phyloP scores from a whole-genome alignment of 2,888 invertebrate genomes.

The Tetramorium bicarinatum region DNA sequence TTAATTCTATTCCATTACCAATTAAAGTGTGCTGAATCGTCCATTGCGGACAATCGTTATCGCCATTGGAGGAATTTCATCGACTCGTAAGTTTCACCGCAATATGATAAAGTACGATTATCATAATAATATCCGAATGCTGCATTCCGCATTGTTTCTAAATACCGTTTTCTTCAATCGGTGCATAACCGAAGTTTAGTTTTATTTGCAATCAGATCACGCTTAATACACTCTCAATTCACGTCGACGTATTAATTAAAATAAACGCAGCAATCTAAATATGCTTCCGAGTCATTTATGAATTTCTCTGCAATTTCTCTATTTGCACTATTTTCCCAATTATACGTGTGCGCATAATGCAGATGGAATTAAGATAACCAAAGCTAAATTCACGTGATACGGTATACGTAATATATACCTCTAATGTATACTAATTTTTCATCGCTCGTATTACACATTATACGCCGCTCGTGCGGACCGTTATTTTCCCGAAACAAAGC shows the following conservation, averaged over 20 bases:
- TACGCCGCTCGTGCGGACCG: slow-evolving; percentile 50
- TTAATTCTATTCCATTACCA: not conserved
- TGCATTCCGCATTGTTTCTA: not conserved
- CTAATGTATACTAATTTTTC: slow-evolving; percentile 26
- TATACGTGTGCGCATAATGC: not conserved
- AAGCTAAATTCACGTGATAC: not conserved
- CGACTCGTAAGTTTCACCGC: slow-evolving; percentile 6
- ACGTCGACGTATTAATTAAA: slow-evolving; percentile 4
- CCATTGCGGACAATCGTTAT: not conserved
- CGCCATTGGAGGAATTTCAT: slow-evolving; percentile 8
- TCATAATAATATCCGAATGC: not conserved
- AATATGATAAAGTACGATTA: not conserved
- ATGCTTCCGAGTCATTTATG: not conserved
- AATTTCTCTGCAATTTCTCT: not conserved
- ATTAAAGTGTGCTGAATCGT: slow-evolving; percentile 11
- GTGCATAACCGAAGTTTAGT: not conserved
- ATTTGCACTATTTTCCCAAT: not conserved
- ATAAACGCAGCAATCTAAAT: not conserved
- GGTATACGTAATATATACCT: not conserved
- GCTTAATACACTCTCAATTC: not conserved
- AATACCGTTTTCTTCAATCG: not conserved
- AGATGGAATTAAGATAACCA: not conserved
- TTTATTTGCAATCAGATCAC: not conserved
- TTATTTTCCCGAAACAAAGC: slow-evolving; percentile 65
- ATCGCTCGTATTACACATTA: slow-evolving; percentile 21